A percentile compares a stretch with the other conserved stretches of the same genome.
Evolutionary conservation across 2,797 vertebrate genomes (phyloP).

Genomic region (Takifugu rubripes): DNA sequence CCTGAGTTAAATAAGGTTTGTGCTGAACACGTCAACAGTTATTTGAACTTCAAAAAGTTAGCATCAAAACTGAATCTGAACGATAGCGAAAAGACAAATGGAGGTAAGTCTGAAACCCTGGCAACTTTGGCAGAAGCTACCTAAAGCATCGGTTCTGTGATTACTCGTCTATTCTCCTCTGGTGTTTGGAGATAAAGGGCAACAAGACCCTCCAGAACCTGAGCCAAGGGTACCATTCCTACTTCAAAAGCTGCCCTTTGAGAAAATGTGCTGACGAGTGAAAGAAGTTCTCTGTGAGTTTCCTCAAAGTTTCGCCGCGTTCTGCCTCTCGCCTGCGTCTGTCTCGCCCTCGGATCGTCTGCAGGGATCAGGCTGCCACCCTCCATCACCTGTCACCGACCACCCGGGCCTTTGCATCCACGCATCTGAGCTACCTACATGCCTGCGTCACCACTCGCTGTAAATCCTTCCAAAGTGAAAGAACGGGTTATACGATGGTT

Average conservation of each 20-base stretch:
- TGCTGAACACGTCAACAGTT: not conserved
- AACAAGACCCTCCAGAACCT: slow-evolving; percentile 2
- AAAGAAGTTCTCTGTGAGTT: slow-evolving; percentile 7
- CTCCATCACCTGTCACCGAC: slow-evolving; percentile 38
- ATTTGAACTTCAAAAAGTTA: not conserved
- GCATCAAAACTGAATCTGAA: too few species aligned
- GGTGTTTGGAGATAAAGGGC: not conserved
- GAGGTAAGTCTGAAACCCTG: too few species aligned
- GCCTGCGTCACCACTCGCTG: not conserved
- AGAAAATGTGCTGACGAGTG: not conserved
- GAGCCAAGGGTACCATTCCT: too few species aligned
- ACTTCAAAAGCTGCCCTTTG: slow-evolving; percentile 16
- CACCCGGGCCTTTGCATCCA: slow-evolving; percentile 6
- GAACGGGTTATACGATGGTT: slow-evolving; percentile 27
- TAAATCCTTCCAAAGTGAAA: slow-evolving; percentile 25
- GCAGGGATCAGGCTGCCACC: slow-evolving; percentile 35
- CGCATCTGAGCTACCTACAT: slow-evolving; percentile 7
- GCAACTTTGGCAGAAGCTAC: not conserved
- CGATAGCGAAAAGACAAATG: not conserved
- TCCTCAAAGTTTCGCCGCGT: slow-evolving; percentile 24
- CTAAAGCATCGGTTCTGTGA: not conserved
- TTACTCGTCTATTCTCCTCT: not conserved
- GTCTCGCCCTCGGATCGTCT: slow-evolving; percentile 21
- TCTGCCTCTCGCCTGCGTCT: not conserved
- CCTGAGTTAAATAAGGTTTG: too few species aligned